Conservation (phyloP, 1,140 invertebrate species). For the Meloidogyne chitwoodi region DNA sequence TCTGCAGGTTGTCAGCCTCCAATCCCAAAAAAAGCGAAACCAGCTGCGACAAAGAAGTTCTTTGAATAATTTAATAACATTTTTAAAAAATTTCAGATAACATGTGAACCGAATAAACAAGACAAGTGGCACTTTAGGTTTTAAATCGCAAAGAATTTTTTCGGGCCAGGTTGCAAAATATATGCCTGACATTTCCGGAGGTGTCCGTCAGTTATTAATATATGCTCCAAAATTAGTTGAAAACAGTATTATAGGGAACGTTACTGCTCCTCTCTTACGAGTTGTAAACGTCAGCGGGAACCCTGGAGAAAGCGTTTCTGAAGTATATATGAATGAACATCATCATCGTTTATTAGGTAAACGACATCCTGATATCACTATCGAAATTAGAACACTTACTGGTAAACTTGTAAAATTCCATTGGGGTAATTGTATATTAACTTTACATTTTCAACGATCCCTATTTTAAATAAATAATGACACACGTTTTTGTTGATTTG, state of each 20-base stretch:
- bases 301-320: no score
- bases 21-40: no score
- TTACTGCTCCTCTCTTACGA: no score
- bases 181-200: constrained; percentile 2
- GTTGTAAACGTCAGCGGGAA: no score
- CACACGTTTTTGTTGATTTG: not conserved
- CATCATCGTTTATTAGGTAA: not conserved
- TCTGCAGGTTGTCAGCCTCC: no score
- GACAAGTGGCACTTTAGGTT: not conserved
- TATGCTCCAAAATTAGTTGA: constrained; percentile 1
- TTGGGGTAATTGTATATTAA: no score
- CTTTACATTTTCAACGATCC: constrained; percentile 8
- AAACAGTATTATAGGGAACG: no score
- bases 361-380: not conserved
- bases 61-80: no score
- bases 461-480: constrained; percentile 7
- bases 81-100: no score
- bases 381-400: not conserved
- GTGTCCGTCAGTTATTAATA: not conserved
- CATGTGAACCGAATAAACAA: no score
- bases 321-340: no score
- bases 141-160: not conserved
- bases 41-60: no score
- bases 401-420: not conserved
- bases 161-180: not conserved